A percentile compares a stretch with the other conserved stretches of the same genome.
Conservation (phyloP, 1,140 invertebrate genomes). For the Amyelois transitella region DNA sequence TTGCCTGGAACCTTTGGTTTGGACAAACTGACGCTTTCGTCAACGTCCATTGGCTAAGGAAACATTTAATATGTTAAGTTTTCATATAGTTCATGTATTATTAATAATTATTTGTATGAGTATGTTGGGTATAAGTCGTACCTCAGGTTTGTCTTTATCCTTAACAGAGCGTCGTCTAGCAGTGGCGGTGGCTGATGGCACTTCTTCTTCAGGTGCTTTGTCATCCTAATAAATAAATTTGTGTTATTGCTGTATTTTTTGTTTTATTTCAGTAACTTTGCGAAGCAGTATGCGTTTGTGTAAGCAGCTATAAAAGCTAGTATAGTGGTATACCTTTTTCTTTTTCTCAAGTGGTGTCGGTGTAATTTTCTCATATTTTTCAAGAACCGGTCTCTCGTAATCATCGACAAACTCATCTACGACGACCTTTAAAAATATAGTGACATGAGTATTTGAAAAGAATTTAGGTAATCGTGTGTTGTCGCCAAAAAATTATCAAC, state of each 20-base stretch:
- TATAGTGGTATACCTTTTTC: conserved; percentile 54
- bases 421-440: conserved; percentile 63
- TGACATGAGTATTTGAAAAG: not conserved
- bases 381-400: conserved; percentile 80
- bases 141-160: conserved; percentile 63
- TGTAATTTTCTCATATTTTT: conserved; percentile 77
- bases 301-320: conserved; percentile 9
- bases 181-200: conserved; percentile 48
- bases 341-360: conserved; percentile 69
- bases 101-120: not conserved
- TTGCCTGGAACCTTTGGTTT: conserved; percentile 56
- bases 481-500: too few relatives aligned
- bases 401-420: conserved; percentile 73
- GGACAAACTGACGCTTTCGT: conserved; percentile 53
- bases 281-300: conserved; percentile 11
- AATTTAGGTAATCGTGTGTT: not conserved
- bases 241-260: conserved; percentile 5
- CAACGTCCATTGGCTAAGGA: conserved; percentile 64
- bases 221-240: conserved; percentile 47
- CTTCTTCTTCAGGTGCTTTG: conserved; percentile 52
- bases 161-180: conserved; percentile 55
- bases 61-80: conserved; percentile 7
- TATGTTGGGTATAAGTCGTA: conserved; percentile 20
- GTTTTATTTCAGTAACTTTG: not conserved
- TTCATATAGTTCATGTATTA: not conserved